phyloP scores from a whole-genome alignment of 2,888 invertebrate species.

The Ashinkailepas kermadecensis region DNA sequence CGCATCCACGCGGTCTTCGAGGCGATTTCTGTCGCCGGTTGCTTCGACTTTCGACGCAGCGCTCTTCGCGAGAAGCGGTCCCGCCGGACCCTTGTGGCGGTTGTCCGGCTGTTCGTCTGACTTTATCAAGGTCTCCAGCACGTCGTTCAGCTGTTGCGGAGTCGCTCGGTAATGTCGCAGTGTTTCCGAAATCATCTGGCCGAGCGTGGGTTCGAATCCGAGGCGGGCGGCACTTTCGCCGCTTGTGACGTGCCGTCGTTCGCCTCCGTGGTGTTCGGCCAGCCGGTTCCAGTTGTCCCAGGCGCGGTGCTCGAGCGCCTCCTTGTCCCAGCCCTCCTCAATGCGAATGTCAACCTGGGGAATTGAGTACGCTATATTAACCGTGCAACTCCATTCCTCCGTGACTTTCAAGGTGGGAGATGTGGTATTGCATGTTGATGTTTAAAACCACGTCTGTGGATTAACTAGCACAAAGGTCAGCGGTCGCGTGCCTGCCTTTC shows the following conservation, averaged over 20 bases:
- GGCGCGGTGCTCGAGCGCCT: neutral
- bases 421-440: no score
- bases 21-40: neutral
- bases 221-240: neutral
- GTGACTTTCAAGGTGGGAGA: no score
- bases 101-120: neutral
- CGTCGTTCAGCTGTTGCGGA: neutral
- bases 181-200: neutral
- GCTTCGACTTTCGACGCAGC: neutral
- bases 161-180: neutral
- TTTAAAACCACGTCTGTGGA: no score
- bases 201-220: slow-evolving; percentile 12
- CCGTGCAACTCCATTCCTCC: no score
- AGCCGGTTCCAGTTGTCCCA: slow-evolving; percentile 1
- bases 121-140: neutral
- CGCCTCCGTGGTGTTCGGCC: neutral
- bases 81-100: neutral
- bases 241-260: neutral
- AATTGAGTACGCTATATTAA: no score
- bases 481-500: no score
- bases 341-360: neutral
- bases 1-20: no score
- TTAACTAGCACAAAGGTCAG: no score
- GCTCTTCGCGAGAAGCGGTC: neutral
- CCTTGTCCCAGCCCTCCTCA: slow-evolving; percentile 4